Conservation (phyloP, 2,888 invertebrate genomes). For the Phortica magna region DNA sequence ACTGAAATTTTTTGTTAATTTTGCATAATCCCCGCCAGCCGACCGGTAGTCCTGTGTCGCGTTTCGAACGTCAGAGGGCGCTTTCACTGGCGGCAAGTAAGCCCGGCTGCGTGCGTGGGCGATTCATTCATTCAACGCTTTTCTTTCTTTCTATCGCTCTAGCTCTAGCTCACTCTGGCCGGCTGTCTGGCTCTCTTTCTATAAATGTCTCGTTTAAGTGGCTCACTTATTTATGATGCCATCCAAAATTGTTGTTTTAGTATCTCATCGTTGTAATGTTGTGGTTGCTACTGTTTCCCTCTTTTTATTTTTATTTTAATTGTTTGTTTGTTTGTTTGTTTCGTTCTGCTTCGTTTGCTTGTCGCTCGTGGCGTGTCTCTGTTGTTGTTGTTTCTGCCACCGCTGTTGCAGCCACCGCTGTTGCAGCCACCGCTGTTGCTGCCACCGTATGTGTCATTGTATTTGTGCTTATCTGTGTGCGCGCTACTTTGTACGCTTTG, state of each 20-base stretch:
- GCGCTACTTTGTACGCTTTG: constrained; percentile 21
- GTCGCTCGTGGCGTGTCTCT: not conserved
- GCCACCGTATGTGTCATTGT: constrained; percentile 48
- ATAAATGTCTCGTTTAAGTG: not conserved
- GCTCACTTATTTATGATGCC: not conserved
- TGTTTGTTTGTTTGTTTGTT: constrained; percentile 11
- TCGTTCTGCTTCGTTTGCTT: not conserved
- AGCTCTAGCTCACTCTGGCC: constrained; percentile 6
- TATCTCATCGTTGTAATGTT: not conserved
- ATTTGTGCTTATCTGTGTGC: constrained; percentile 71
- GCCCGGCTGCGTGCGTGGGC: too few relatives aligned
- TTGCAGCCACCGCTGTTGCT: not conserved
- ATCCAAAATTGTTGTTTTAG: not conserved
- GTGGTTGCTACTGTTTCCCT: constrained; percentile 19
- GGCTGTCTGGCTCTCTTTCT: not conserved
- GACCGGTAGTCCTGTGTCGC: not conserved
- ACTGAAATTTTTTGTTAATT: constrained; percentile 10
- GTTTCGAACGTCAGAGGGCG: not conserved
- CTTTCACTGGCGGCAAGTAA: too few relatives aligned
- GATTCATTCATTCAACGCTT: too few relatives aligned
- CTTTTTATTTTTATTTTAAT: not conserved
- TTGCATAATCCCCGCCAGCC: not conserved
- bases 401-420: not conserved
- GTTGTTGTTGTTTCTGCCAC: not conserved
- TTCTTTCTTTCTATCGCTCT: too few relatives aligned